A percentile compares a stretch with the other conserved stretches of the same genome.
These are phyloP conservation scores for Philypnodon macrostomus DNA, from an alignment of 2,797 vertebrate species.

Conservation along the genomic window DNA sequence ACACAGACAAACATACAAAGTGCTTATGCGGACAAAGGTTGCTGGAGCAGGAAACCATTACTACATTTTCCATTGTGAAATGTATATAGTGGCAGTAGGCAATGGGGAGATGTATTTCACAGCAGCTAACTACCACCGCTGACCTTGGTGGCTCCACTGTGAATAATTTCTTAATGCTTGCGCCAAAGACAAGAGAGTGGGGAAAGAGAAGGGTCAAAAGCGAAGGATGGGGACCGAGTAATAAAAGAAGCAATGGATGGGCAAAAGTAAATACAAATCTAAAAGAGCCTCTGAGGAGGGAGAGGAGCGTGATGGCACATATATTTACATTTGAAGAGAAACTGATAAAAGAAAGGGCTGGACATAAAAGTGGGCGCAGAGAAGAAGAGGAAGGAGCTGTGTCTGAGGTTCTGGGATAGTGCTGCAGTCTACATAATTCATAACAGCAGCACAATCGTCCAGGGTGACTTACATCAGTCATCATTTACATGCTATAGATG, in stretches of 20 bases:
- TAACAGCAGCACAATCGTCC: conserved; percentile 46
- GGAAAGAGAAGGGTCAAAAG: conserved; percentile 8
- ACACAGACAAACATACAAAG: conserved; percentile 1
- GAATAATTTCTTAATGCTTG: conserved; percentile 62
- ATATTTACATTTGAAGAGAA: conserved; percentile 28
- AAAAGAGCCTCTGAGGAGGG: conserved; percentile 8
- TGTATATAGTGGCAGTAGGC: conserved; percentile 17
- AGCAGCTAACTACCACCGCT: conserved; percentile 22
- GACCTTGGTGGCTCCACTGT: conserved; percentile 42
- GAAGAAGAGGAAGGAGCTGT: neutral
- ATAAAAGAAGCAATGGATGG: conserved; percentile 25
- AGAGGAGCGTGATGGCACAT: conserved; percentile 34
- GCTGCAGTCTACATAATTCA: conserved; percentile 63
- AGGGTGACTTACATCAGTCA: conserved; percentile 60
- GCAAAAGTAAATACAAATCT: conserved; percentile 24
- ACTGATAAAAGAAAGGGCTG: conserved; percentile 18
- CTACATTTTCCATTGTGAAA: conserved; percentile 5
- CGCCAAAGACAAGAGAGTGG: conserved; percentile 23
- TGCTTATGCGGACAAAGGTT: neutral
- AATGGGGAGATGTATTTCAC: conserved; percentile 15
- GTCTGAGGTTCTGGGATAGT: conserved; percentile 43
- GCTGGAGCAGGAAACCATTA: neutral
- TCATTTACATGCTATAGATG: conserved; percentile 58
- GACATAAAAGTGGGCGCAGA: conserved; percentile 11
- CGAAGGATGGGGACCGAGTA: neutral